phyloP scores from a whole-genome alignment of 1,140 invertebrate species.

The Magallana angulata region DNA sequence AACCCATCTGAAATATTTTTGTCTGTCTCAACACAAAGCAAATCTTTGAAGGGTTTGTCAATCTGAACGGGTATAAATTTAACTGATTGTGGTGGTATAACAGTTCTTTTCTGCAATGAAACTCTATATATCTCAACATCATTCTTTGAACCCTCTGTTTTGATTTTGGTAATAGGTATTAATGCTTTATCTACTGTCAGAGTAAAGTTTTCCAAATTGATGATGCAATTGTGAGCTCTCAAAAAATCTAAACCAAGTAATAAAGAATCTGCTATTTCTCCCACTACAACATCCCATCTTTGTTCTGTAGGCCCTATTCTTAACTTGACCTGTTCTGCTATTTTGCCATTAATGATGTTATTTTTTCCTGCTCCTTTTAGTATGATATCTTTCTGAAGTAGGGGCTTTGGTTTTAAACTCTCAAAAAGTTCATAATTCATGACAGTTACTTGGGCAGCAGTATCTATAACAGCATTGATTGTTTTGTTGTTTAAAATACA shows the following conservation, averaged over 20 bases:
- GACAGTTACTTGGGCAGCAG: constrained; percentile 42
- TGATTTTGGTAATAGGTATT: neutral
- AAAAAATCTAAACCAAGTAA: constrained; percentile 38
- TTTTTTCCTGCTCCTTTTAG: constrained; percentile 35
- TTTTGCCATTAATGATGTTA: neutral
- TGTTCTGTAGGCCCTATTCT: neutral
- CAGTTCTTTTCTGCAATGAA: neutral
- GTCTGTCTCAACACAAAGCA: neutral
- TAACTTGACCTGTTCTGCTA: neutral
- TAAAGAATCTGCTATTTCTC: constrained; percentile 18
- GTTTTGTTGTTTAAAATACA: too few species aligned
- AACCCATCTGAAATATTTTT: neutral
- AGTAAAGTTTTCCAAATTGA: neutral
- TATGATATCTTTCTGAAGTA: neutral
- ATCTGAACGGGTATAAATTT: neutral
- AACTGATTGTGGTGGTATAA: neutral
- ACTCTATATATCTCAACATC: constrained; percentile 12
- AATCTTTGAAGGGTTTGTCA: neutral
- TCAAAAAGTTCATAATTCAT: constrained; percentile 31
- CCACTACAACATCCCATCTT: neutral
- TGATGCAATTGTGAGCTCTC: neutral
- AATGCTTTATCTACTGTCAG: neutral
- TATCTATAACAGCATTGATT: too few species aligned
- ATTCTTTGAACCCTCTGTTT: neutral
- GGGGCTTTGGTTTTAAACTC: neutral